Conservation (phyloP, 2,113 vertebrate genomes). For the Rhagologus leucostigma region DNA sequence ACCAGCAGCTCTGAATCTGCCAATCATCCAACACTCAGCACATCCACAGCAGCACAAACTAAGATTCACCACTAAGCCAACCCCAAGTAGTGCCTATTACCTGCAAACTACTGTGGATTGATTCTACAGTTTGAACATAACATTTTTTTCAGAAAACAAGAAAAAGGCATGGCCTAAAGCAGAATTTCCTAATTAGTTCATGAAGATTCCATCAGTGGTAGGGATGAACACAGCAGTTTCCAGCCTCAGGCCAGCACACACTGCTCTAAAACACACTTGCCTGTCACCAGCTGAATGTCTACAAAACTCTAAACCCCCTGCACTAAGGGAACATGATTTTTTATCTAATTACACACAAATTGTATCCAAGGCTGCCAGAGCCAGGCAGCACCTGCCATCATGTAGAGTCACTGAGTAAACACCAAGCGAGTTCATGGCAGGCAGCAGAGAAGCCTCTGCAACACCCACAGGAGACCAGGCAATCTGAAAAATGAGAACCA, state of each 20-base stretch:
- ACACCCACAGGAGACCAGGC: background rate
- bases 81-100: background rate
- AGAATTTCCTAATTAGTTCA: background rate
- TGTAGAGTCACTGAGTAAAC: background rate
- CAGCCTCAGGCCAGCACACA: background rate
- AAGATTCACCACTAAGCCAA: background rate
- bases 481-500: background rate
- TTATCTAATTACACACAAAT: background rate
- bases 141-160: background rate
- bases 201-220: background rate
- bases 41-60: background rate
- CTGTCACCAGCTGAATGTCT: background rate
- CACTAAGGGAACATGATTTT: background rate
- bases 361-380: background rate
- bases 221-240: background rate
- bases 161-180: background rate
- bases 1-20: background rate
- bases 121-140: background rate
- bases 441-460: background rate
- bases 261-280: background rate
- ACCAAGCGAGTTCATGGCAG: fast-evolving
- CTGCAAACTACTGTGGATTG: background rate
- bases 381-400: background rate
- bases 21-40: background rate
- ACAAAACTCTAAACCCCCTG: background rate